These are phyloP conservation scores for Pelobates cultripes DNA, from an alignment of 2,797 vertebrate genomes.

Conservation along the genomic window DNA sequence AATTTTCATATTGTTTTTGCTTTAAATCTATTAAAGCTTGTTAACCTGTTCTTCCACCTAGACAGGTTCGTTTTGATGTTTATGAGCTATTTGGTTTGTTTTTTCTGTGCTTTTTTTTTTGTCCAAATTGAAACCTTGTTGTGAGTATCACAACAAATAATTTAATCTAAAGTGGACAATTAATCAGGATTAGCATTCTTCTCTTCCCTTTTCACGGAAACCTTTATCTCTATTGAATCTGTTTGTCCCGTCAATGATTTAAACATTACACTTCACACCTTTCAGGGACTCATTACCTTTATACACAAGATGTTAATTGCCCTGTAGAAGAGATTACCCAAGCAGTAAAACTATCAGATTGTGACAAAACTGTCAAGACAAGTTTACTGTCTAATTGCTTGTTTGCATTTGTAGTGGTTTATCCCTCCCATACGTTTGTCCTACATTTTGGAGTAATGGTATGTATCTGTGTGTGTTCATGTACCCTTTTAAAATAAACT, in stretches of 20 bases:
- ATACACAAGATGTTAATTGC: background rate
- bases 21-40: too few species aligned
- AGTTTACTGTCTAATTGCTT: too few species aligned
- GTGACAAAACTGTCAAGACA: too few species aligned
- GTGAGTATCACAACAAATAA: background rate
- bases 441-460: too few species aligned
- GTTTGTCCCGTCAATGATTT: background rate
- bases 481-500: too few species aligned
- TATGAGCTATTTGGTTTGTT: too few species aligned
- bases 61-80: too few species aligned
- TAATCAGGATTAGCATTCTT: conserved; percentile 14
- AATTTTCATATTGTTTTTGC: too few species aligned
- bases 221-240: background rate
- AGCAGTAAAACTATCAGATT: background rate
- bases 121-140: background rate
- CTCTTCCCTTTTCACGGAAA: background rate
- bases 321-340: background rate
- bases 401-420: too few species aligned
- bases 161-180: background rate
- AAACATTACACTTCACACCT: conserved; percentile 7
- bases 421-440: too few species aligned
- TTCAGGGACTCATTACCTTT: background rate
- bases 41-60: too few species aligned
- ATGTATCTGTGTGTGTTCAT: too few species aligned
- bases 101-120: background rate